Evolutionary conservation across 2,888 invertebrate genomes (phyloP).

Genomic region (Orgyia antiqua): DNA sequence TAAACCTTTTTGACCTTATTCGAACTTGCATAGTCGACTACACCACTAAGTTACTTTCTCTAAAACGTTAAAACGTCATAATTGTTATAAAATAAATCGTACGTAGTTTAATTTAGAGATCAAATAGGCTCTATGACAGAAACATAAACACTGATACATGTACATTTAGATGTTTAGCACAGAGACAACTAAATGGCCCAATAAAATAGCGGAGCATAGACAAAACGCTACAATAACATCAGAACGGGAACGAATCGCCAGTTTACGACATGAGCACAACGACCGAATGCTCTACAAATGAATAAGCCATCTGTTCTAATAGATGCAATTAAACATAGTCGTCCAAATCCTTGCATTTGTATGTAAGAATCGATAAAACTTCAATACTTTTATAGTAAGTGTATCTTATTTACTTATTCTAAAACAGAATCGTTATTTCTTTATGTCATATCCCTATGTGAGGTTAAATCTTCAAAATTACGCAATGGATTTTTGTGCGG

Average conservation of each 20-base stretch:
- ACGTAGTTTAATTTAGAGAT: not conserved
- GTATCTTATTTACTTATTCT: constrained; percentile 2
- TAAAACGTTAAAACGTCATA: no score
- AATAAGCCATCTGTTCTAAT: constrained; percentile 78
- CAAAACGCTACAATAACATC: constrained; percentile 78
- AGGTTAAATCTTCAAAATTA: no score
- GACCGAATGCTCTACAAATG: constrained; percentile 77
- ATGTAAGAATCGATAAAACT: constrained; percentile 53
- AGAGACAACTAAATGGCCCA: constrained; percentile 69
- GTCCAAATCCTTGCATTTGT: constrained; percentile 49
- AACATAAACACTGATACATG: constrained; percentile 15
- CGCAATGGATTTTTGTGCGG: no score
- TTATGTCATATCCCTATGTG: not conserved
- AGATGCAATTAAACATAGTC: constrained; percentile 72
- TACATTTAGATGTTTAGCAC: constrained; percentile 45
- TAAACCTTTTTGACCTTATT: no score
- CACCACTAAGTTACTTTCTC: no score
- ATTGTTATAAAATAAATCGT: no score
- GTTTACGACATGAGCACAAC: constrained; percentile 75
- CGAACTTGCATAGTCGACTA: no score
- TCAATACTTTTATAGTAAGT: no score
- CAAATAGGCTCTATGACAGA: not conserved
- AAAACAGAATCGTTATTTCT: no score
- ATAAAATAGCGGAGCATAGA: constrained; percentile 75
- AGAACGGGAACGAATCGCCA: constrained; percentile 75